Percentiles rank a stretch among this genome's conserved stretches.
These are phyloP conservation scores for Noturus placidus DNA, from an alignment of 2,113 vertebrate genomes.

Conservation along the genomic window DNA sequence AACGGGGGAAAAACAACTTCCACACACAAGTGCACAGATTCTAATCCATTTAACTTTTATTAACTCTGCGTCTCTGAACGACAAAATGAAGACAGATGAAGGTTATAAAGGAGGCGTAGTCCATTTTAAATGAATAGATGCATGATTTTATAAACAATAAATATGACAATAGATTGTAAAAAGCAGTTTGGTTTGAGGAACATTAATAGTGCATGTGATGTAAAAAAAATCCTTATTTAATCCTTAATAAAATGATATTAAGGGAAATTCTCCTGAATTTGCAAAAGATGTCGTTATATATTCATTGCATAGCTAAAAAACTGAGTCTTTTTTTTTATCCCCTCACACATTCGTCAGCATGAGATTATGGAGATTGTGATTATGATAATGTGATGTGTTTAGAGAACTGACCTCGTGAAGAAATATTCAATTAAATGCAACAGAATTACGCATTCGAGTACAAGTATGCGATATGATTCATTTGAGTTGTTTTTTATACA, in stretches of 20 bases:
- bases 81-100: not conserved
- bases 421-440: not conserved
- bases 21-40: not conserved
- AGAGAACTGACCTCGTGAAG: not conserved
- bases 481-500: not conserved
- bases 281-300: not conserved
- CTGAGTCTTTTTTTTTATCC: no score
- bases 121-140: not conserved
- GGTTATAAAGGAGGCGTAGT: not conserved
- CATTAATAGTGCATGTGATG: not conserved
- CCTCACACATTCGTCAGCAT: not conserved
- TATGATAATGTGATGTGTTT: not conserved
- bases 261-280: not conserved
- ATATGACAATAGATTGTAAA: not conserved
- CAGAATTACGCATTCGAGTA: not conserved
- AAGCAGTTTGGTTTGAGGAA: not conserved
- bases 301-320: not conserved
- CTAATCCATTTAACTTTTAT: slow-evolving; percentile 18
- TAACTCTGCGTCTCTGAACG: slow-evolving; percentile 3
- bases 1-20: not conserved
- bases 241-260: not conserved
- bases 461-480: not conserved
- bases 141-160: not conserved
- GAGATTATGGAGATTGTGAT: not conserved
- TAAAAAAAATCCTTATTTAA: not conserved